Evolutionary conservation across 2,888 invertebrate species (phyloP).

Genomic region (Amiota mariae): DNA sequence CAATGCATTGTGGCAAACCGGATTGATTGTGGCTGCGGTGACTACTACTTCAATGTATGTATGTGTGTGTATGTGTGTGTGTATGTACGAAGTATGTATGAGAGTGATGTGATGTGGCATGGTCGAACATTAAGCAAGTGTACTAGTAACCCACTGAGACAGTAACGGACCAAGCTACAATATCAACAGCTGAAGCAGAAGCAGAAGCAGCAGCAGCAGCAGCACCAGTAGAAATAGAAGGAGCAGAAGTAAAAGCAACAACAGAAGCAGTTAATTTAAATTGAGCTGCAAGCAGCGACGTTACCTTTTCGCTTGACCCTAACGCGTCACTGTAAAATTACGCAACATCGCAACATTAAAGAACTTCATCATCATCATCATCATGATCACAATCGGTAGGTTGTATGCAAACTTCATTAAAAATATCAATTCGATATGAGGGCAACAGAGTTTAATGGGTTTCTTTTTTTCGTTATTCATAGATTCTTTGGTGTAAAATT

Average conservation of each 20-base stretch:
- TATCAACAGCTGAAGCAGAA: conserved; percentile 27
- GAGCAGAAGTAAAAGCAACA: not conserved
- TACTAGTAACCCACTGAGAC: conserved; percentile 74
- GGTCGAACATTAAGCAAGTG: conserved; percentile 63
- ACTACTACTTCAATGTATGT: not conserved
- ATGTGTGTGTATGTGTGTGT: too few relatives aligned
- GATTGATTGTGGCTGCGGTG: conserved; percentile 5
- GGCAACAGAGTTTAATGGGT: too few relatives aligned
- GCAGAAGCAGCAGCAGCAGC: conserved; percentile 26
- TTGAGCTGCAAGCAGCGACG: not conserved
- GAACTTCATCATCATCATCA: not conserved
- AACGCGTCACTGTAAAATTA: conserved; percentile 5
- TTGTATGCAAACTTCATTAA: too few relatives aligned
- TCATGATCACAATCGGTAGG: not conserved
- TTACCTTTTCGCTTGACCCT: conserved; percentile 19
- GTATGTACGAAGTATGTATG: too few relatives aligned
- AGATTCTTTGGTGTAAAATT: too few relatives aligned
- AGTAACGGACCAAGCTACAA: conserved; percentile 51
- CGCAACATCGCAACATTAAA: conserved; percentile 15
- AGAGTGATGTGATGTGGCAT: not conserved
- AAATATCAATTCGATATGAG: too few relatives aligned
- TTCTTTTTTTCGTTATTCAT: too few relatives aligned
- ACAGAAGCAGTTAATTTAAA: not conserved
- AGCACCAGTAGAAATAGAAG: not conserved
- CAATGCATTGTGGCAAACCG: conserved; percentile 1